Evolutionary conservation across 2,113 vertebrate genomes (phyloP), one percentile per base, ranked within the genome.

Genomic region (Camelus dromedarius): DNA sequence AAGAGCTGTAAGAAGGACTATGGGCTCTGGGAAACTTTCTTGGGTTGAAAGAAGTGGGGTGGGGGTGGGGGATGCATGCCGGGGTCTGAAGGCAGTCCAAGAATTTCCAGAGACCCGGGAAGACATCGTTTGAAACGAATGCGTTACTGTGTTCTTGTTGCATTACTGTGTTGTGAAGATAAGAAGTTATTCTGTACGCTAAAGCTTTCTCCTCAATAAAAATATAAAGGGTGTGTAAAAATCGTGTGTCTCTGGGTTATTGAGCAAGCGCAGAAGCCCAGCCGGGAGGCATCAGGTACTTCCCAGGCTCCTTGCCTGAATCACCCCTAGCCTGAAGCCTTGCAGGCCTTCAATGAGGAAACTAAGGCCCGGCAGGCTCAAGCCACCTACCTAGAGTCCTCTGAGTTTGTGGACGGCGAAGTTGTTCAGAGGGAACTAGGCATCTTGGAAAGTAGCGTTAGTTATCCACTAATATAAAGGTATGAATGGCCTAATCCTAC

Each of bases 161-260:
- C 54, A 83, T 96, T 95, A 88, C 60, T 97, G 96, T 97, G 95
- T 79, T 89, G 90, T 97, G 92, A 97, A 84, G 70, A 96, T 92
- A 93, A 92, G 83, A 97, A 89, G 46, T 91, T 46, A 26, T 96
- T 97, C 91, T 87, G 91, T 96, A 92, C 54, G 94, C 94, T 96
- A 95, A 98, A 94, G 96, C 97, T 97, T 97, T 96, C 90, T 97
- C 93, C 97, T 96, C 96, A 97, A 97, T 98, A 97, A 97, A 98
- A 93, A 87, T 94, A 91, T 54, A 95, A 96, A 97, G 96, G 96
- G 97, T 96, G 96, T 97, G 97, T 97, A 91, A 96, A 94, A 75
- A 88, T 42, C 4, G 64, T 48, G 79, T 96, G 52, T 91, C 67
- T 80, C 83, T 95, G 89, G 54, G 38, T 94, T 94, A 84, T 26